Evolutionary conservation across 2,797 vertebrate species (phyloP).

Genomic region (Catostomus latipinnis): DNA sequence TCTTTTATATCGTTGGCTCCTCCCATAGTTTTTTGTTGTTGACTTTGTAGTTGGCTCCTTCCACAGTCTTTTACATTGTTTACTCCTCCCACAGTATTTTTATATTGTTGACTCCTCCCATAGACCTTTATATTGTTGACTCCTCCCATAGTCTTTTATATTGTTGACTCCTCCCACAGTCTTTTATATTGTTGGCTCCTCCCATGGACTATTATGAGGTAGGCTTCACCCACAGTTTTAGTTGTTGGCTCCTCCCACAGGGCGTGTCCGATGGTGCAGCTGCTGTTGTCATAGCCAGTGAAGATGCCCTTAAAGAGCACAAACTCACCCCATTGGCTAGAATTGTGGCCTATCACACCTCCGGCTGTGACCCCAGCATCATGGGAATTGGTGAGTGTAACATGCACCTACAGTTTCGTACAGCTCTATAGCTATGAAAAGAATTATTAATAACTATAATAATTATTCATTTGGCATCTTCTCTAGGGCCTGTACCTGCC

Average conservation of each 20-base stretch:
- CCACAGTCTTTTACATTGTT: too few relatives aligned
- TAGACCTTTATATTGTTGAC: too few relatives aligned
- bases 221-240: too few relatives aligned
- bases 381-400: slow-evolving; percentile 94
- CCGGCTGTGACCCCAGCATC: slow-evolving; percentile 94
- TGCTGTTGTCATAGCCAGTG: slow-evolving; percentile 89
- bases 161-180: too few relatives aligned
- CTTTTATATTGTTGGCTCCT: neutral
- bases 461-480: neutral
- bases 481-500: slow-evolving; percentile 90
- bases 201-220: too few relatives aligned
- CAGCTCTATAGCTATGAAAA: neutral
- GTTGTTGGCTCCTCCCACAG: slow-evolving; percentile 68
- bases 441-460: neutral
- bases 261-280: slow-evolving; percentile 92
- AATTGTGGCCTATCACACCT: slow-evolving; percentile 87
- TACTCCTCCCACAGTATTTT: too few relatives aligned
- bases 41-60: too few relatives aligned
- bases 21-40: too few relatives aligned
- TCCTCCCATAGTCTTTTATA: too few relatives aligned
- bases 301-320: slow-evolving; percentile 90
- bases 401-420: neutral
- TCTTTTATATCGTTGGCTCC: too few relatives aligned
- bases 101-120: too few relatives aligned
- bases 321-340: slow-evolving; percentile 72